Base-by-base conservation (phyloP, 2,113 vertebrate species). In the Pipa parva region DNA sequence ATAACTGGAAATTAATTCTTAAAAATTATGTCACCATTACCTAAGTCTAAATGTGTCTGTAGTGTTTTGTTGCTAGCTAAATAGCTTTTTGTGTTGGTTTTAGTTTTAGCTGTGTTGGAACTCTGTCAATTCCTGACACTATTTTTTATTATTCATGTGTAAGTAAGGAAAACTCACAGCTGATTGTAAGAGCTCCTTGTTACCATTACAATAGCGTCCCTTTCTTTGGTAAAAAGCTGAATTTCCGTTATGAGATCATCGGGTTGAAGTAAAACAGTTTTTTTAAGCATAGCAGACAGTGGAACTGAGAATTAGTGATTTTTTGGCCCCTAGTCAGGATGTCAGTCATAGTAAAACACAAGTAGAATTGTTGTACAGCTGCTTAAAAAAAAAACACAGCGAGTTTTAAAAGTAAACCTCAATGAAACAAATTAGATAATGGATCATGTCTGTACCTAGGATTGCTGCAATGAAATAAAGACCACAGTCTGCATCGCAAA, bases 171-270 rank as follows among this genome's bases (percentile, higher is more conserved):
- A 84, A 85, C 78, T 84, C 80, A 77, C 76, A 85, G 81, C 73
- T 80, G 68, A 79, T 81, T 85, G 84, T 88, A 85, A 91, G 80
- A 80, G 79, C 77, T 79, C 86, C 92, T 87, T 92, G 86, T 90
- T 88, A 72, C 75, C 67, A 67, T 82, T 75, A 90, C 91, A 93
- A 92, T 90, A 88, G 85, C 78, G 77, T 76, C 84, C 87, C 87
- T 91, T 91, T 77, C 58, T 86, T 82, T 77, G 57, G 63, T 45
- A 31, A 80, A 87, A 88, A 84, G 75, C 81, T 64, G 78, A 81
- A 86, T 87, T 92, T 94, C 91, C 88, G 85, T 84, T 86, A 74
- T 89, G 83, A 89, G 88, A 89, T 91, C 87, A 88, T 78, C 84
- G 87, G 82, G 84, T 87, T 89, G 80, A 81, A 87, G 84, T 86